Percentiles rank a stretch among this genome's conserved stretches.
These are phyloP conservation scores for Erythrolamprus reginae DNA, from an alignment of 2,113 vertebrate genomes.

Conservation along the genomic window DNA sequence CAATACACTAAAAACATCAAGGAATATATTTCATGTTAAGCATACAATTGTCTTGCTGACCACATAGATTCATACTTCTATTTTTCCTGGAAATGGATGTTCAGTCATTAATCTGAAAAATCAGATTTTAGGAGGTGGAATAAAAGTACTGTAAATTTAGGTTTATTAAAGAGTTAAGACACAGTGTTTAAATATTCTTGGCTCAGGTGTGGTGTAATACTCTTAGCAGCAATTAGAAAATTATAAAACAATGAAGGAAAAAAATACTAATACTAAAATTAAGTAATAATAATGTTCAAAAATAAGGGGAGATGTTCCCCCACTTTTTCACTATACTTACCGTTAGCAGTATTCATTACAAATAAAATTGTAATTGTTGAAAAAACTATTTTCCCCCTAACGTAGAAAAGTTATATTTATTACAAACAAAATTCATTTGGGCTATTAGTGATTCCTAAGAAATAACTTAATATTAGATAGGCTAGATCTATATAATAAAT, in stretches of 20 bases:
- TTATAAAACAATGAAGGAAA: conserved; percentile 25
- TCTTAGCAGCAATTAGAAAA: conserved; percentile 28
- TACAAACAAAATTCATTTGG: not conserved
- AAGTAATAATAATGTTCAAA: conserved; percentile 5
- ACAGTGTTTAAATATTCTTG: not conserved
- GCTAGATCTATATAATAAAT: not conserved
- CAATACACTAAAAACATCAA: conserved; percentile 32
- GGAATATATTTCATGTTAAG: conserved; percentile 31
- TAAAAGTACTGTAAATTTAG: not conserved
- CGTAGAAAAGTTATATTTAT: conserved; percentile 29
- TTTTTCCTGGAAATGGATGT: conserved; percentile 2
- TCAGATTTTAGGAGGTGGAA: not conserved
- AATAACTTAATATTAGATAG: not conserved
- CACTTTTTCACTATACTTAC: conserved; percentile 19
- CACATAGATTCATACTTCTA: conserved; percentile 30
- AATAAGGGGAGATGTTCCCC: not conserved
- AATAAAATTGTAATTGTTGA: not conserved
- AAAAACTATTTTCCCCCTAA: not conserved
- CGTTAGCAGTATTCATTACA: not conserved
- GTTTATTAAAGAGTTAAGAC: not conserved
- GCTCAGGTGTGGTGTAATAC: conserved; percentile 24
- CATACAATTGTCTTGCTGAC: conserved; percentile 2
- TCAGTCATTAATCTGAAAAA: conserved; percentile 1
- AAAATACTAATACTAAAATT: conserved; percentile 10
- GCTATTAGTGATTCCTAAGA: not conserved